Base-by-base conservation (phyloP, 2,888 invertebrate genomes). In the Acleris literana region DNA sequence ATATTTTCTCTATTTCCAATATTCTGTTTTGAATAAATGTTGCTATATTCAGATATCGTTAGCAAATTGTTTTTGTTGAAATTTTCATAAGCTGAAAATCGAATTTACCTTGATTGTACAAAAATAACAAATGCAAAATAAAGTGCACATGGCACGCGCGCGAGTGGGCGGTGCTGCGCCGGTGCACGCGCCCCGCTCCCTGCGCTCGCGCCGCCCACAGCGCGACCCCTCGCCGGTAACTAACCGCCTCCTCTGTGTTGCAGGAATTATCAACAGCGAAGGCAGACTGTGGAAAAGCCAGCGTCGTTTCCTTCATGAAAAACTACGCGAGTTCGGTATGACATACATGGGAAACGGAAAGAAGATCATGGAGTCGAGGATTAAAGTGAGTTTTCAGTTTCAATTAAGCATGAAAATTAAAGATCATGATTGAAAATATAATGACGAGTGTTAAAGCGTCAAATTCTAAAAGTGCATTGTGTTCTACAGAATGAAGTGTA, bases 251-350 rank as follows among this genome's bases (percentile, higher is more conserved):
- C 46, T 82, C 76, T 84, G 79, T 72, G 69, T 76, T 79, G 58
- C 93, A 98, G 98, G 98, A 75, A 96, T 98, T 76, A 95, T 98
- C 81, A 98, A 98, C 87, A 96, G 97, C 76, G 96, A 96, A 74
- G 98, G 98, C 69, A 95, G 95, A 73, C 92, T 98, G 76, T 98
- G 98, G 98, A 97, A 97, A 86, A 97, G 96, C 77, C 97, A 98
- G 84, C 94, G 98, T 68, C 94, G 96, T 72, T 98, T 98, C 88
- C 93, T 98, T 60, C 97, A 97, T 82, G 96, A 97, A 74, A 96
- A 97, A 75, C 93, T 98, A 2, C 94, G 97, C 20, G 95, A 95
- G 75, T 97, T 98, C 78, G 98, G 98, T 61, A 97, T 98, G 96
- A 97, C 97, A 66, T 96, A 96, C 85, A 94, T 96, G 89, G 96